Evolutionary conservation across 2,113 vertebrate genomes (phyloP).

Genomic region (Baryphthengus martii): DNA sequence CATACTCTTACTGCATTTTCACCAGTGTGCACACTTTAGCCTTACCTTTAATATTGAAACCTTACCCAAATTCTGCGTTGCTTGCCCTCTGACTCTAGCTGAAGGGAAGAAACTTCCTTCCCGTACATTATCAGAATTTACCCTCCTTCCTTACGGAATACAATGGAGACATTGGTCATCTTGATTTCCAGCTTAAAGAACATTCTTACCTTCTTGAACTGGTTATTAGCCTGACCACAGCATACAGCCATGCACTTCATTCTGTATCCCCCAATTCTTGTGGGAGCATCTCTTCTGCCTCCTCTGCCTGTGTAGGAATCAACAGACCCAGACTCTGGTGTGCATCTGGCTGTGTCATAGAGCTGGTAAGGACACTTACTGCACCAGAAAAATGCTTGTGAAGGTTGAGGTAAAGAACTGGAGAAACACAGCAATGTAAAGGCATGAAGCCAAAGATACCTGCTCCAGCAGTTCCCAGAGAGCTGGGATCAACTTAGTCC

Average conservation of each 20-base stretch:
- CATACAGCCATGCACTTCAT: background rate
- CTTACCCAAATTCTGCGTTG: background rate
- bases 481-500: background rate
- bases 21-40: background rate
- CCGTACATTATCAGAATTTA: background rate
- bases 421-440: accelerated
- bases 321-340: background rate
- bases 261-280: background rate
- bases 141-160: background rate
- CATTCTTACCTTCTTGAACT: background rate
- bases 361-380: background rate
- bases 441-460: background rate
- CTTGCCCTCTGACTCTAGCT: background rate
- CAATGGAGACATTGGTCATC: background rate
- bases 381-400: background rate
- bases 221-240: background rate
- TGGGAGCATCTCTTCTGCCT: background rate
- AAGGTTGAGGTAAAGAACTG: background rate
- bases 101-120: background rate
- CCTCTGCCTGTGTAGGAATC: background rate
- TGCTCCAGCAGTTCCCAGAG: background rate
- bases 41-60: background rate
- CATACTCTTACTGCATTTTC: background rate
- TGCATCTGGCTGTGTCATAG: background rate
- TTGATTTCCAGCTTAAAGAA: background rate